These are phyloP conservation scores for Muscicapa striata DNA, from an alignment of 2,797 vertebrate species.

Conservation along the genomic window DNA sequence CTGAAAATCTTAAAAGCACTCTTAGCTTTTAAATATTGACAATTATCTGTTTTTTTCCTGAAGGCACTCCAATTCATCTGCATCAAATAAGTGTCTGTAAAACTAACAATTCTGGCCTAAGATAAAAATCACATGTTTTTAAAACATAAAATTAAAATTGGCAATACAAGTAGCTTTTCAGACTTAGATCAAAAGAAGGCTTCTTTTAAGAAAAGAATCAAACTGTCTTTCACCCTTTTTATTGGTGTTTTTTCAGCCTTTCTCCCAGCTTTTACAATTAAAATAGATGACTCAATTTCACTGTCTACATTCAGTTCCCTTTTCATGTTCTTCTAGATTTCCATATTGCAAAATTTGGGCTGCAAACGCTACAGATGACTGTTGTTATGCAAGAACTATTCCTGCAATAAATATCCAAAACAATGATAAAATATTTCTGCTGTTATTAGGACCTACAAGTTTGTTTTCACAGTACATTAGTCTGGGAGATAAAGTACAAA, in stretches of 20 bases:
- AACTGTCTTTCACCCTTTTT: conserved; percentile 62
- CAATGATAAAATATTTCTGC: conserved; percentile 63
- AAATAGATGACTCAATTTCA: conserved; percentile 56
- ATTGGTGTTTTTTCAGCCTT: conserved; percentile 51
- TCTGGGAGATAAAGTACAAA: conserved; percentile 31
- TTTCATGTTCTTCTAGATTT: conserved; percentile 61
- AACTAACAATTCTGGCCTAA: conserved; percentile 65
- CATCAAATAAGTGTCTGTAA: conserved; percentile 60
- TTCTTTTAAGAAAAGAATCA: conserved; percentile 53
- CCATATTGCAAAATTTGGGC: conserved; percentile 60
- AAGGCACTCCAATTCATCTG: conserved; percentile 68
- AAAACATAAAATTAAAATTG: conserved; percentile 64
- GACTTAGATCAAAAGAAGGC: conserved; percentile 61
- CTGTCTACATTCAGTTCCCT: conserved; percentile 55
- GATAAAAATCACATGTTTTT: conserved; percentile 72
- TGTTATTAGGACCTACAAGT: conserved; percentile 57
- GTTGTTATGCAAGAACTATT: conserved; percentile 43
- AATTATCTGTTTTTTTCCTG: conserved; percentile 55
- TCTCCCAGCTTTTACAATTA: conserved; percentile 60
- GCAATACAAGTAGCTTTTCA: conserved; percentile 67
- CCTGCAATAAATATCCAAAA: conserved; percentile 46
- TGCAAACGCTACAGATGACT: not conserved
- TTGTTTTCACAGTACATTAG: conserved; percentile 61
- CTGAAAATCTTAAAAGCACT: conserved; percentile 44
- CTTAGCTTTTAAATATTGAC: conserved; percentile 52